Conservation (phyloP, 2,888 invertebrate species). For the Teinopalpus imperialis region DNA sequence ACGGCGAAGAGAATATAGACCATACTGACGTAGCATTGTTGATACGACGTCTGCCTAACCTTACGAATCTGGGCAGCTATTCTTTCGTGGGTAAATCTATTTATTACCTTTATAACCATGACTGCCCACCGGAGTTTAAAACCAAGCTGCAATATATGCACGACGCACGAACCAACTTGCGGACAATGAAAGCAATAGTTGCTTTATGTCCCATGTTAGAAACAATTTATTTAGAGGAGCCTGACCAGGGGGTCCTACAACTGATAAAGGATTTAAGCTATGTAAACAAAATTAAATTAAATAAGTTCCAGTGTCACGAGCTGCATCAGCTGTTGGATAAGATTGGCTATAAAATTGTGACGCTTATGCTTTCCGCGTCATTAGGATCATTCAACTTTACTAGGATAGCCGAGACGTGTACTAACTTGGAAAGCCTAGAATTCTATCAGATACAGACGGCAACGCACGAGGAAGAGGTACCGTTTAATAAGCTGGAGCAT, state of each 20-base stretch:
- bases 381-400: slow-evolving; percentile 82
- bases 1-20: slow-evolving; percentile 86
- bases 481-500: slow-evolving; percentile 83
- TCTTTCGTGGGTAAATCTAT: slow-evolving; percentile 86
- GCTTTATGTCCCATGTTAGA: slow-evolving; percentile 84
- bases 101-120: slow-evolving; percentile 77
- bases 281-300: slow-evolving; percentile 82
- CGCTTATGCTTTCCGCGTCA: slow-evolving; percentile 82
- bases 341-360: slow-evolving; percentile 77
- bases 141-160: slow-evolving; percentile 86
- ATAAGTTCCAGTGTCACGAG: slow-evolving; percentile 84
- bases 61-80: slow-evolving; percentile 85
- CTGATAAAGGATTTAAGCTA: slow-evolving; percentile 70
- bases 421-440: slow-evolving; percentile 83
- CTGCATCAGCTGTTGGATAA: slow-evolving; percentile 80
- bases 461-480: slow-evolving; percentile 77
- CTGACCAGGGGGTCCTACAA: slow-evolving; percentile 78
- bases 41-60: slow-evolving; percentile 83
- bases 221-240: slow-evolving; percentile 84
- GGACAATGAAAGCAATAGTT: slow-evolving; percentile 82
- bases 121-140: slow-evolving; percentile 76
- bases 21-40: slow-evolving; percentile 84
- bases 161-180: slow-evolving; percentile 83
- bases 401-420: slow-evolving; percentile 81
- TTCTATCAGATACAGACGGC: slow-evolving; percentile 85